Percentiles rank a stretch among this genome's conserved stretches.
phyloP scores from a whole-genome alignment of 1,140 invertebrate species.

The Drosophila azteca region DNA sequence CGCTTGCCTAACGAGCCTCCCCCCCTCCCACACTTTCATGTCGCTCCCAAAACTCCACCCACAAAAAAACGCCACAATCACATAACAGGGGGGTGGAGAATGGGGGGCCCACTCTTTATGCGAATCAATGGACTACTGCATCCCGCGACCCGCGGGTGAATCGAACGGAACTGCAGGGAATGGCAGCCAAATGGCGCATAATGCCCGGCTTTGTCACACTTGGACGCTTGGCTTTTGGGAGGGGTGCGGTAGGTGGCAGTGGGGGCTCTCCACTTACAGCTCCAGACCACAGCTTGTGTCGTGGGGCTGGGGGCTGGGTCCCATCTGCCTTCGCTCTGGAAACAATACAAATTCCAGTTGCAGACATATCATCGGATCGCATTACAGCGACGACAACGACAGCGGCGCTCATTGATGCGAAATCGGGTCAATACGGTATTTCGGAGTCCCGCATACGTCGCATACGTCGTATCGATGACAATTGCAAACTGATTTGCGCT shows the following conservation, averaged over 20 bases:
- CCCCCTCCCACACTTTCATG: background rate
- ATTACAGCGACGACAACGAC: constrained; percentile 40
- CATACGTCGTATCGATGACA: constrained; percentile 49
- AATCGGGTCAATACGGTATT: constrained; percentile 80
- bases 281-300: constrained; percentile 43
- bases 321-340: background rate
- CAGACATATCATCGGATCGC: constrained; percentile 43
- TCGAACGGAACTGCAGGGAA: constrained; percentile 51
- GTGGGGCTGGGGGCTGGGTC: constrained; percentile 1
- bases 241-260: constrained; percentile 9
- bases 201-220: constrained; percentile 74
- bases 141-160: constrained; percentile 33
- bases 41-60: constrained; percentile 11
- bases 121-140: constrained; percentile 43
- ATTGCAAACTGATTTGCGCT: constrained; percentile 47
- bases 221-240: constrained; percentile 29
- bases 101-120: constrained; percentile 4
- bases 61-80: constrained; percentile 2
- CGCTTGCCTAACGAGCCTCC: constrained; percentile 18
- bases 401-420: constrained; percentile 58
- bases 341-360: constrained; percentile 46
- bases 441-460: constrained; percentile 31
- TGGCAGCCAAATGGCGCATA: constrained; percentile 52
- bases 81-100: constrained; percentile 22
- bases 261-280: constrained; percentile 6